Base-by-base conservation (phyloP, 2,888 invertebrate genomes). In the Dinocampus coccinellae region DNA sequence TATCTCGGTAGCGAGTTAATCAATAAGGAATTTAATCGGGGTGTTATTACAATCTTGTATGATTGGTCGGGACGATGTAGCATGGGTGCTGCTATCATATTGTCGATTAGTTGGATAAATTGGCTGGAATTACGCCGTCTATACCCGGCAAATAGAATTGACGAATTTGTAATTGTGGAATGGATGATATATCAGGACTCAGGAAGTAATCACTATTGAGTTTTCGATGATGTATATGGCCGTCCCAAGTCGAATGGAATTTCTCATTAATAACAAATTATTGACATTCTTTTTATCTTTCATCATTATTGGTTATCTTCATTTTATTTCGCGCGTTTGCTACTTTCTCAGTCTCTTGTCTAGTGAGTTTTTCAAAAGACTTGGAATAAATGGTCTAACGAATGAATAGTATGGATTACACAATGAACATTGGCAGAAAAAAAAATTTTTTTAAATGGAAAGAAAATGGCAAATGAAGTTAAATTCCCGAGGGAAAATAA, bases 21-120 rank as follows among this genome's bases (percentile, higher is more conserved):
- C 79, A 80, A 80, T 76, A 71, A 75, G 76, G 72, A 75, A 78
- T 79, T 73, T 76, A 76, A 75, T 72, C 71, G 71, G 57, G 61
- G 68, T 62, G 69, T 66, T 71, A 76, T 78, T 72, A 73, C 64
- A 75, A 76, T 78, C 75, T 39, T 36, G 60, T 20, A 69, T 77
- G 79, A 80, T 77, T 73, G 75, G 69, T 70, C 73, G 71, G 68
- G 74, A 73, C 58, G 53, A n/a, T 57, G 52, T 42, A 70, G 63
- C 3, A 3, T n/a, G 70, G 58, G 22, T n/a, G n/a, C 55, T 65
- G 73, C 74, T 75, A 77, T 77, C 75, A 76, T 70, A 72, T 73
- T 58, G 75, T 70, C 75, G 73, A 78, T 78, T 76, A 77, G 58
- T 70, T 67, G 64, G 76, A 75, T 73, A 69, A 75, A 78, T 76